Evolutionary conservation across 2,797 vertebrate species (phyloP).

Genomic region (Sciurus vulgaris): DNA sequence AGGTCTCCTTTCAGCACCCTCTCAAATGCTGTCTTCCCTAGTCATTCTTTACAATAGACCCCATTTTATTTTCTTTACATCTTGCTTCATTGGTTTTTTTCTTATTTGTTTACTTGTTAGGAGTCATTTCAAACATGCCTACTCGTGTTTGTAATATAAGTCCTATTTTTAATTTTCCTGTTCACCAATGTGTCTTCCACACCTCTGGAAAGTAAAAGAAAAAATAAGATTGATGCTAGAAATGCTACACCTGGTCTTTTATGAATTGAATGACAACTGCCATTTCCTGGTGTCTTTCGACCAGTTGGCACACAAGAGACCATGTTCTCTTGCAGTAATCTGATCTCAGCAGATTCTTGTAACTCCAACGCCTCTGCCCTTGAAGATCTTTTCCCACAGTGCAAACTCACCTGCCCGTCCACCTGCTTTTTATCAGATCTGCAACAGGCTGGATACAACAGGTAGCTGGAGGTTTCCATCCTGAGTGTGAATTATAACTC

Average conservation of each 20-base stretch:
- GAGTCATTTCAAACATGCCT: neutral
- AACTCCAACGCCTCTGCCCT: neutral
- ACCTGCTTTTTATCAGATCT: conserved; percentile 29
- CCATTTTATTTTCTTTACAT: neutral
- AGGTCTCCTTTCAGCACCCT: neutral
- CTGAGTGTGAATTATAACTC: neutral
- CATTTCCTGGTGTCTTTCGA: neutral
- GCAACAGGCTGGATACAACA: neutral
- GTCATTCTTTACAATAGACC: neutral
- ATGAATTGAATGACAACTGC: neutral
- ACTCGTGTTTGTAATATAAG: neutral
- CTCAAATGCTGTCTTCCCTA: neutral
- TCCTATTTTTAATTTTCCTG: neutral
- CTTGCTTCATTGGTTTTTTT: neutral
- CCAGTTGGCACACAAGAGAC: neutral
- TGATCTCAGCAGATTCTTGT: neutral
- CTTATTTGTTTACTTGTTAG: conserved; percentile 20
- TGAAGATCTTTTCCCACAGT: conserved; percentile 22
- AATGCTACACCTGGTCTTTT: neutral
- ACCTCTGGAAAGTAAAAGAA: conserved; percentile 11
- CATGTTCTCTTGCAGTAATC: neutral
- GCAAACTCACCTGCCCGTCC: neutral
- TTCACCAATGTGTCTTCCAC: neutral
- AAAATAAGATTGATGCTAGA: neutral
- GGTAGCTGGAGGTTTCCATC: conserved; percentile 8